Base-by-base conservation (phyloP, 2,113 vertebrate species). In the Nannospalax galili region DNA sequence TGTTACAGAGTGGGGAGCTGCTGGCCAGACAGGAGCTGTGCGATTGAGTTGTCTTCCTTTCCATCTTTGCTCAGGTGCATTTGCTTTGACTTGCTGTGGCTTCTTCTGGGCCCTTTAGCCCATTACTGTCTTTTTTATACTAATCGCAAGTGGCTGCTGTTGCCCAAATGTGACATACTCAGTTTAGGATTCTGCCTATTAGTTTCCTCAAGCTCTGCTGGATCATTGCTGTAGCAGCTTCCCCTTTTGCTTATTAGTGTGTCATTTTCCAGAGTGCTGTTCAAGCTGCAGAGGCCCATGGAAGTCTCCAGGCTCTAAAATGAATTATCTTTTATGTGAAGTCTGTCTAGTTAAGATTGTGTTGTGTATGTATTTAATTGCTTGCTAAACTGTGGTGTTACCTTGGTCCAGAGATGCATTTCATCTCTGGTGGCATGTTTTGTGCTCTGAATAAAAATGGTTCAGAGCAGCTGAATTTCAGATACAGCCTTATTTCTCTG, bases 161-260 rank as follows among this genome's bases (percentile, higher is more conserved):
- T 97, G 93, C 84, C 93, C 86, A 94, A 96, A 95, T 96, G 93
- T 97, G 97, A 96, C 96, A 96, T 58, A 96, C 93, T 73, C 88
- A 97, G 96, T 97, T 97, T 96, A 94, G 73, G 64, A 64, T 90
- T 64, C 72, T 97, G 92, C 80, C 95, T 56, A 62, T 94, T 95
- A 88, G 70, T 80, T 91, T 75, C 87, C 90, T 82, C 32, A 79
- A 96, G 91, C 86, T 85, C 88, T 93, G 84, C 84, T 92, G 92
- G 73, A 85, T 93, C 73, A 45, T 84, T 75, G 80, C 81, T 86
- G 3, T 48, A 90, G 87, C 8, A 7, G 42, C 24, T 62, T 12
- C 24, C 45, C 91, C 65, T 52, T 52, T n/a, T 52, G 48, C 67
- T 95, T 90, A 89, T 96, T 97, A 97, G 64, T 93, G 58, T 94